These are phyloP conservation scores for Corythucha ciliata DNA, from an alignment of 2,888 invertebrate genomes.

Conservation along the genomic window DNA sequence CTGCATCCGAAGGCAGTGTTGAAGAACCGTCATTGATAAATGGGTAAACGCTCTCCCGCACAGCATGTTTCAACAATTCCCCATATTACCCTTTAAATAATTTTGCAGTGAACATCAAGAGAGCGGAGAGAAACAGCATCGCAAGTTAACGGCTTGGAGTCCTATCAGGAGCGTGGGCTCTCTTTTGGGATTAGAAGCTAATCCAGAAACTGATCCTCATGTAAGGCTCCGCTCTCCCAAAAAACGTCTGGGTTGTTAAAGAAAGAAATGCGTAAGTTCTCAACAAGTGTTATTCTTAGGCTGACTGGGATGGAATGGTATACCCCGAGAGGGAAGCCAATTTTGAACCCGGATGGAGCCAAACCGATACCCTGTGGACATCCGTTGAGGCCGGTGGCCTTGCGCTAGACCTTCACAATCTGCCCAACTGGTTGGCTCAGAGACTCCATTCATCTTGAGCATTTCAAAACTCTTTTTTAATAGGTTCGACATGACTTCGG, in stretches of 20 bases:
- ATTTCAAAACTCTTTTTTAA: not conserved
- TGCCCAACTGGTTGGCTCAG: constrained; percentile 61
- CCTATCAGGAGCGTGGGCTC: constrained; percentile 81
- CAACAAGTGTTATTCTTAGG: constrained; percentile 19
- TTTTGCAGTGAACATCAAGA: not conserved
- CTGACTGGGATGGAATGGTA: constrained; percentile 32
- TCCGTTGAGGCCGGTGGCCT: constrained; percentile 75
- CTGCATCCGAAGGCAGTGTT: constrained; percentile 31
- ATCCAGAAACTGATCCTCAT: constrained; percentile 67
- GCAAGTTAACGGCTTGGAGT: constrained; percentile 60
- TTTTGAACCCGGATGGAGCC: constrained; percentile 60
- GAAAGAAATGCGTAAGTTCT: no score
- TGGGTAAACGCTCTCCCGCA: not conserved
- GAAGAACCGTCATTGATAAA: constrained; percentile 29
- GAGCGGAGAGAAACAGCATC: constrained; percentile 8
- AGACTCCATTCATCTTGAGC: not conserved
- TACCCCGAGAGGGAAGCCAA: constrained; percentile 42
- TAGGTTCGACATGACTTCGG: not conserved
- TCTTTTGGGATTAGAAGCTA: constrained; percentile 73
- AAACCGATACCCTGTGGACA: constrained; percentile 62
- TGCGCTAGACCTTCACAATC: constrained; percentile 57
- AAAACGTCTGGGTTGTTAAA: no score
- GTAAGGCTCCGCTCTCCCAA: constrained; percentile 24
- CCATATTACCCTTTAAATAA: not conserved
- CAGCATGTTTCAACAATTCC: not conserved